Percentiles rank a stretch among this genome's conserved stretches.
These are phyloP conservation scores for Dromiciops gliroides DNA, from an alignment of 2,113 vertebrate species.

Conservation along the genomic window DNA sequence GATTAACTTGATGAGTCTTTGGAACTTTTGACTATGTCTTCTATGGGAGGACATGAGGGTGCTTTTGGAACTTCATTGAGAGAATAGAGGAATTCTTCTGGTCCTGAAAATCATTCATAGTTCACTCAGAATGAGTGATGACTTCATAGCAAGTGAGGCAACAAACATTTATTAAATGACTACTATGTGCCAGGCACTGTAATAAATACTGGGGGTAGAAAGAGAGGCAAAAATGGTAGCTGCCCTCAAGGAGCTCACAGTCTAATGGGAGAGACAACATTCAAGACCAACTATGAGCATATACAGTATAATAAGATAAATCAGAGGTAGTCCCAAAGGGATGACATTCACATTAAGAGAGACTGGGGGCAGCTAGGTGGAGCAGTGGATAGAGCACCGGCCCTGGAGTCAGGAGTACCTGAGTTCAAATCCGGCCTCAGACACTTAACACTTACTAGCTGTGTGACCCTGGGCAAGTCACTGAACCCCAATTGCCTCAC, in stretches of 20 bases:
- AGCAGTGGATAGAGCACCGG: too few relatives aligned
- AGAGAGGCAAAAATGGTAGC: neutral
- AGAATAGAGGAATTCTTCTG: neutral
- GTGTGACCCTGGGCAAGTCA: too few relatives aligned
- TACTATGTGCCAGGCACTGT: neutral
- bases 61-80: neutral
- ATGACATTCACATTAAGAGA: neutral
- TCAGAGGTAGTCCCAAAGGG: neutral
- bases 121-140: neutral
- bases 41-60: neutral
- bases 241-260: neutral
- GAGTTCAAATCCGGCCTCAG: too few relatives aligned
- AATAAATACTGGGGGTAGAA: neutral
- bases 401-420: too few relatives aligned
- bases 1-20: neutral
- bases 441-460: too few relatives aligned
- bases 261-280: neutral
- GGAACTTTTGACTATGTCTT: neutral
- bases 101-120: neutral
- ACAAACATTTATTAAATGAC: neutral
- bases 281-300: neutral
- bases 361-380: too few relatives aligned
- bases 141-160: neutral
- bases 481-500: too few relatives aligned
- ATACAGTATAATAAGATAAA: neutral